phyloP scores from a whole-genome alignment of 2,888 invertebrate genomes.

The Drosophila merina region DNA sequence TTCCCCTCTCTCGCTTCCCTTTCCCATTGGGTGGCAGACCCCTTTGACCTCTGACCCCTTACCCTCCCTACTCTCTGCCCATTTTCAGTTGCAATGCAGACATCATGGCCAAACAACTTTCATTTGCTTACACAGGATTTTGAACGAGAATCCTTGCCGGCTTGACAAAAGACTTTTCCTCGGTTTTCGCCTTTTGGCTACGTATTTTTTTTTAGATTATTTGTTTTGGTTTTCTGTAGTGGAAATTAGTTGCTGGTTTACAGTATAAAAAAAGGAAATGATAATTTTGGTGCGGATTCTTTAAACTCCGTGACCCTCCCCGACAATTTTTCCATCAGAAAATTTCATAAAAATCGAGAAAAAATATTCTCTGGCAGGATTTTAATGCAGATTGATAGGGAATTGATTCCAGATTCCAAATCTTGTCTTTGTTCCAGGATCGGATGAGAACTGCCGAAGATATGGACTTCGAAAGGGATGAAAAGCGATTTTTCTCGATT shows the following conservation, averaged over 20 bases:
- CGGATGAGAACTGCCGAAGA: too few species aligned
- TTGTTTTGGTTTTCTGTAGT: neutral
- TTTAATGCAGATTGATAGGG: too few species aligned
- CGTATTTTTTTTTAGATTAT: neutral
- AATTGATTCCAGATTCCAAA: too few species aligned
- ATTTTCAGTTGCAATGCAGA: slow-evolving; percentile 31
- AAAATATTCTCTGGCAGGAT: too few species aligned
- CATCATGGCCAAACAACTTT: slow-evolving; percentile 49
- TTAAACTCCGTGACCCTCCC: too few species aligned
- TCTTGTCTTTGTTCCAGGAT: too few species aligned
- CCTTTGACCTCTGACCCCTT: slow-evolving; percentile 22
- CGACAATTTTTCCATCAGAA: too few species aligned
- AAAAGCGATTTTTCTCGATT: too few species aligned
- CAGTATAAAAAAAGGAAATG: neutral
- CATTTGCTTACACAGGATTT: slow-evolving; percentile 39
- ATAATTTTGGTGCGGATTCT: too few species aligned
- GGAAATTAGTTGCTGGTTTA: neutral
- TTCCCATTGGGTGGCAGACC: slow-evolving; percentile 1
- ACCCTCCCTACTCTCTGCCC: neutral
- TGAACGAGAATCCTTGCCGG: slow-evolving; percentile 21
- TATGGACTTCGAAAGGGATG: too few species aligned
- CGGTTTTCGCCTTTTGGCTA: slow-evolving; percentile 7
- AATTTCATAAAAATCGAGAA: too few species aligned
- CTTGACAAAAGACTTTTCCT: slow-evolving; percentile 22
- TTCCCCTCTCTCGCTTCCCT: neutral